Evolutionary conservation across 1,140 invertebrate species (phyloP).

Genomic region (Lepeophtheirus salmonis): DNA sequence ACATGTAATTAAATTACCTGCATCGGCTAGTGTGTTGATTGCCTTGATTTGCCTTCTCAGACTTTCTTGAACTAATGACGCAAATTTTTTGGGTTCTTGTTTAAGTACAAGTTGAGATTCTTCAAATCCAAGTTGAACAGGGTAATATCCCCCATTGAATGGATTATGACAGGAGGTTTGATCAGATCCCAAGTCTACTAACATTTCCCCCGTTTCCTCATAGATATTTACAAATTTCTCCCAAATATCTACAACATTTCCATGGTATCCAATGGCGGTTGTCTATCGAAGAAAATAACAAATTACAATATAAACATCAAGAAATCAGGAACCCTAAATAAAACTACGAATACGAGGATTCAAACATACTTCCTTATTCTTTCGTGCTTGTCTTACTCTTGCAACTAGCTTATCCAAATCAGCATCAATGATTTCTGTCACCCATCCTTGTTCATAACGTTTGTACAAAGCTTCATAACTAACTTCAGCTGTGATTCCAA

Average conservation of each 20-base stretch:
- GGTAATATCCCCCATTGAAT: slow-evolving; percentile 45
- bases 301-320: neutral
- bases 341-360: slow-evolving; percentile 8
- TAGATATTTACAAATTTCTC: slow-evolving; percentile 31
- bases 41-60: slow-evolving; percentile 39
- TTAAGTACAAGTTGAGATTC: slow-evolving; percentile 32
- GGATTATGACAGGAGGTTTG: slow-evolving; percentile 49
- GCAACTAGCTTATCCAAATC: slow-evolving; percentile 34
- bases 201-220: slow-evolving; percentile 30
- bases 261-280: slow-evolving; percentile 38
- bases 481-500: slow-evolving; percentile 47
- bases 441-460: slow-evolving; percentile 42
- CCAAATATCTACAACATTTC: slow-evolving; percentile 43
- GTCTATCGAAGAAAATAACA: neutral
- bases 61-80: slow-evolving; percentile 38
- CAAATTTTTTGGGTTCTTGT: slow-evolving; percentile 35
- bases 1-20: slow-evolving; percentile 17
- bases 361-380: slow-evolving; percentile 24
- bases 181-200: slow-evolving; percentile 45
- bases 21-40: slow-evolving; percentile 36
- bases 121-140: slow-evolving; percentile 33
- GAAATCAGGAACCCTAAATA: neutral
- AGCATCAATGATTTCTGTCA: slow-evolving; percentile 32
- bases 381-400: slow-evolving; percentile 29
- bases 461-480: slow-evolving; percentile 37